Percentiles rank a stretch among this genome's conserved stretches.
Conservation (phyloP, 2,888 invertebrate species). For the Actias luna region DNA sequence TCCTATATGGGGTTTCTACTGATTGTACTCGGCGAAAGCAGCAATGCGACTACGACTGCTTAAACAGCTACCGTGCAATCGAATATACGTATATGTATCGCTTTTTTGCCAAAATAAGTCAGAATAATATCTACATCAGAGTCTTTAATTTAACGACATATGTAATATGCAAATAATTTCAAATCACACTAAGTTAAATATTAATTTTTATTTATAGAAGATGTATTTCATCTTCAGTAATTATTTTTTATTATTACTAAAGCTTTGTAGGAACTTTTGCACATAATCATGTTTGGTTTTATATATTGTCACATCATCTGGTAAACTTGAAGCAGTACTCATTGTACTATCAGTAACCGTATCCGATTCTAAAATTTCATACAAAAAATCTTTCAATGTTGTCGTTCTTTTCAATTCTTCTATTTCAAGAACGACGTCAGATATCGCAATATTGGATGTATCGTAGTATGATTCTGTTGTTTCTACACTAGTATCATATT, state of each 20-base stretch:
- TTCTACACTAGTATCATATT: conserved; percentile 44
- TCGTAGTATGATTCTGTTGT: conserved; percentile 61
- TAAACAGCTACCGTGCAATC: too few relatives aligned
- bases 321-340: conserved; percentile 35
- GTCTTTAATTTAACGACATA: not conserved
- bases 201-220: not conserved
- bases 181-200: not conserved
- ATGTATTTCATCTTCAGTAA: not conserved
- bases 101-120: too few relatives aligned
- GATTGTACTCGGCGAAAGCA: too few relatives aligned
- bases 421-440: conserved; percentile 64
- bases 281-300: conserved; percentile 49
- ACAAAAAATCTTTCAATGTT: conserved; percentile 64
- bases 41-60: too few relatives aligned
- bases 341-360: conserved; percentile 46
- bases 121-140: too few relatives aligned
- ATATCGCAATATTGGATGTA: conserved; percentile 43
- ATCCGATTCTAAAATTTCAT: conserved; percentile 69
- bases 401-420: conserved; percentile 60
- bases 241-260: conserved; percentile 31
- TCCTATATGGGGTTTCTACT: too few relatives aligned
- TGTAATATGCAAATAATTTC: not conserved
- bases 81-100: too few relatives aligned
- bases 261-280: conserved; percentile 55
- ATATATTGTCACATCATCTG: conserved; percentile 43